phyloP scores from a whole-genome alignment of 2,797 vertebrate genomes.

The Sarcophilus harrisii region DNA sequence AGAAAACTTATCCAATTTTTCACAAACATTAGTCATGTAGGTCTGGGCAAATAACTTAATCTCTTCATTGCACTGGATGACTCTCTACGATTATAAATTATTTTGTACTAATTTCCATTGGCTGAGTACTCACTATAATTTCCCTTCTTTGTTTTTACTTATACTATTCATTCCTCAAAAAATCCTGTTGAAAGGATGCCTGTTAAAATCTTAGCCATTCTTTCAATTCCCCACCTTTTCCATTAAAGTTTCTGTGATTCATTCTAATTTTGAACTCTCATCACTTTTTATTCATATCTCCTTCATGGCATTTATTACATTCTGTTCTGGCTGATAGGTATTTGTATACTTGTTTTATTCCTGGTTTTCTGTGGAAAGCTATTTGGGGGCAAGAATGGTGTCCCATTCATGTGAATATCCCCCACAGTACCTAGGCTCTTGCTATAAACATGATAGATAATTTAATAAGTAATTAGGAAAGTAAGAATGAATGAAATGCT shows the following conservation, averaged over 20 bases:
- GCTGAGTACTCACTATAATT: background rate
- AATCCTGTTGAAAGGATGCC: background rate
- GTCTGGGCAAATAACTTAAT: background rate
- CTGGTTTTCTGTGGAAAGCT: background rate
- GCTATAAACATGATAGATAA: background rate
- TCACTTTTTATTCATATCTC: background rate
- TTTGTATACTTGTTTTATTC: background rate
- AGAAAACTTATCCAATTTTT: background rate
- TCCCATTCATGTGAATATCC: background rate
- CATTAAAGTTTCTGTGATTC: background rate
- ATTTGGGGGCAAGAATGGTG: background rate
- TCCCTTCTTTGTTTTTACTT: background rate
- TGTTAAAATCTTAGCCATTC: background rate
- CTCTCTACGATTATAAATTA: background rate
- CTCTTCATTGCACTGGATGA: background rate
- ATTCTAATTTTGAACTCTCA: background rate
- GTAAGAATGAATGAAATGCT: background rate
- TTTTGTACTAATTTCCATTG: background rate
- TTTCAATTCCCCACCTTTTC: background rate
- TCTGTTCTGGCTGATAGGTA: background rate
- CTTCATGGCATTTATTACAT: background rate
- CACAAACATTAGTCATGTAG: background rate
- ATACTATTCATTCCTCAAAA: background rate
- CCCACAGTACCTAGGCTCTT: background rate
- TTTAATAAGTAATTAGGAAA: background rate